Conservation (phyloP, 1,140 invertebrate genomes). For the Akabosia matsudoensis region DNA sequence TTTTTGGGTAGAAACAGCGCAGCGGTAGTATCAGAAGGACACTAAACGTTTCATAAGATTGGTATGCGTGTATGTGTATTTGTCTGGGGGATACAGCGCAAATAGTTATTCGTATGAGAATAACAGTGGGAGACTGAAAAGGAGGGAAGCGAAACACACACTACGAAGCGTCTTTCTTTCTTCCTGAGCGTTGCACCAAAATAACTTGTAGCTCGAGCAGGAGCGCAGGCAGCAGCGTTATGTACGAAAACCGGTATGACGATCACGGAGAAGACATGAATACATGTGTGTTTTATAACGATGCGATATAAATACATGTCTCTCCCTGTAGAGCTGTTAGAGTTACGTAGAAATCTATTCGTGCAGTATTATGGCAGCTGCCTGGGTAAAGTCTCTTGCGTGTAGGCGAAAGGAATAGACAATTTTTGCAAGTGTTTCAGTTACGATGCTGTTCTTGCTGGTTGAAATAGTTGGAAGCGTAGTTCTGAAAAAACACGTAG, state of each 20-base stretch:
- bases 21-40: background rate
- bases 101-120: background rate
- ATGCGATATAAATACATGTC: too few relatives aligned
- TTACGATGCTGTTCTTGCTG: too few relatives aligned
- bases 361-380: background rate
- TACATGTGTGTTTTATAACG: background rate
- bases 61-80: background rate
- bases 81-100: background rate
- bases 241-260: background rate
- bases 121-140: background rate
- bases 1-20: background rate
- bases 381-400: background rate
- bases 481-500: background rate
- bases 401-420: background rate
- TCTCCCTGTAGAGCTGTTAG: too few relatives aligned
- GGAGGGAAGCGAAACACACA: background rate
- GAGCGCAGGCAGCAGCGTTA: background rate
- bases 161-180: background rate
- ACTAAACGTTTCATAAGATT: background rate
- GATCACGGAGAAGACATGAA: background rate
- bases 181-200: background rate
- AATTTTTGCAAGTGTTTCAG: background rate
- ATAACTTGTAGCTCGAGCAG: background rate
- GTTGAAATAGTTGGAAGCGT: background rate
- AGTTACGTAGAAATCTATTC: background rate